Conservation (phyloP, 2,113 vertebrate genomes). For the Heliornis fulica region DNA sequence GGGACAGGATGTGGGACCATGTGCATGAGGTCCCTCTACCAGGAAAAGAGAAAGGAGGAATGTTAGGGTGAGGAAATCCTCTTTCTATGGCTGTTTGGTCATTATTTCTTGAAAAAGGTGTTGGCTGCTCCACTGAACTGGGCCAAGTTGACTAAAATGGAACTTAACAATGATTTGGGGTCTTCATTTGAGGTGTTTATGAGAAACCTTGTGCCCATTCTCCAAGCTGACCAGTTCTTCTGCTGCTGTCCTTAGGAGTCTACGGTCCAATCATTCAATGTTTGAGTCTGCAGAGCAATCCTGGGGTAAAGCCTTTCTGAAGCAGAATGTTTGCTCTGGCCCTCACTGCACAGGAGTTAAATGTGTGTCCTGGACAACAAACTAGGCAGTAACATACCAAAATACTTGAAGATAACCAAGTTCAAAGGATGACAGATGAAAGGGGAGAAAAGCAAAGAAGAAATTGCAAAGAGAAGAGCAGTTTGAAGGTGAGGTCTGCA, state of each 20-base stretch:
- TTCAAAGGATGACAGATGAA: not conserved
- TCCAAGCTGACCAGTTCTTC: not conserved
- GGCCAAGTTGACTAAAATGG: not conserved
- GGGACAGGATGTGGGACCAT: not conserved
- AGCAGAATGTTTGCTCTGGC: not conserved
- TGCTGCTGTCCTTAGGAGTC: not conserved
- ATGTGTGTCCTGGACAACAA: not conserved
- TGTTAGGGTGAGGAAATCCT: not conserved
- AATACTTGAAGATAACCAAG: not conserved
- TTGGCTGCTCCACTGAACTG: not conserved
- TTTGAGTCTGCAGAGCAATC: not conserved
- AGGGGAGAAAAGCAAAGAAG: not conserved
- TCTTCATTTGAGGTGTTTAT: not conserved
- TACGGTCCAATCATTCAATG: not conserved
- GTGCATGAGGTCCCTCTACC: not conserved
- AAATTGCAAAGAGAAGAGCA: not conserved
- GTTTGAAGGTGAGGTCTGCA: not conserved
- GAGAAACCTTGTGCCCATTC: not conserved
- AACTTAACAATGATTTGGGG: accelerated
- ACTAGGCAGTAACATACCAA: not conserved
- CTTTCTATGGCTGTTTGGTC: not conserved
- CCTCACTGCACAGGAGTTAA: not conserved
- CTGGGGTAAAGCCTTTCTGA: not conserved
- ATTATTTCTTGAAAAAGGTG: not conserved
- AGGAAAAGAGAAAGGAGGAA: not conserved